Conservation (phyloP, 1,140 invertebrate genomes). For the Dreissena polymorpha region DNA sequence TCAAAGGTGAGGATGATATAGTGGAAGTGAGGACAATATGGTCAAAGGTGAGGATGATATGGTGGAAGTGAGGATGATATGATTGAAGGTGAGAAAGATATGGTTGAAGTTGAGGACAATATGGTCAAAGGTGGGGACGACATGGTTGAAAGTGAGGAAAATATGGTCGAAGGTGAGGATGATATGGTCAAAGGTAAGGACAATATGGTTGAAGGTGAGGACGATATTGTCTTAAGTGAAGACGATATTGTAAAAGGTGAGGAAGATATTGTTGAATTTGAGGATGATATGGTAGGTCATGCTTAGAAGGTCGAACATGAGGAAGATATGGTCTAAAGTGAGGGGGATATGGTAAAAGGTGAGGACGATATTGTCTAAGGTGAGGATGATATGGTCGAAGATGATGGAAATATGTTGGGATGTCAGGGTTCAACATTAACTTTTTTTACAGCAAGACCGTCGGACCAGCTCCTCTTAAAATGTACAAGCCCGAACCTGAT, state of each 20-base stretch:
- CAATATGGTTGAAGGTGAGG: no score
- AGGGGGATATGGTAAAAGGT: constrained; percentile 80
- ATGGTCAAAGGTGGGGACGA: constrained; percentile 79
- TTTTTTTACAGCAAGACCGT: no score
- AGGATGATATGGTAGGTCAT: no score
- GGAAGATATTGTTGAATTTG: constrained; percentile 80
- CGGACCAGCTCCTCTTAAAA: no score
- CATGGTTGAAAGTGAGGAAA: constrained; percentile 79
- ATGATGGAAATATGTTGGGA: no score
- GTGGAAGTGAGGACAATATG: constrained; percentile 79
- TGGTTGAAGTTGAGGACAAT: constrained; percentile 77
- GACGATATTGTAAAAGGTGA: constrained; percentile 76
- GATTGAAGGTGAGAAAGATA: no score
- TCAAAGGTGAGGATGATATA: constrained; percentile 80
- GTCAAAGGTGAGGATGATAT: constrained; percentile 74
- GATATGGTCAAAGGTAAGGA: constrained; percentile 79
- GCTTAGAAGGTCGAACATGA: constrained; percentile 79
- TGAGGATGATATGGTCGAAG: no score
- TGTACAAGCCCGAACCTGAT: no score
- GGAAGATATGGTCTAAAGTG: constrained; percentile 80
- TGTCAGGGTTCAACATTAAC: no score
- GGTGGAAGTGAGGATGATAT: no score
- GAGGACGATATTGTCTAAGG: not conserved
- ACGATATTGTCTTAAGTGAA: constrained; percentile 71
- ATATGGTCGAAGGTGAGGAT: no score